Percentiles rank a stretch among this genome's conserved stretches.
These are phyloP conservation scores for Sesamia nonagrioides DNA, from an alignment of 1,140 invertebrate species.

Conservation along the genomic window DNA sequence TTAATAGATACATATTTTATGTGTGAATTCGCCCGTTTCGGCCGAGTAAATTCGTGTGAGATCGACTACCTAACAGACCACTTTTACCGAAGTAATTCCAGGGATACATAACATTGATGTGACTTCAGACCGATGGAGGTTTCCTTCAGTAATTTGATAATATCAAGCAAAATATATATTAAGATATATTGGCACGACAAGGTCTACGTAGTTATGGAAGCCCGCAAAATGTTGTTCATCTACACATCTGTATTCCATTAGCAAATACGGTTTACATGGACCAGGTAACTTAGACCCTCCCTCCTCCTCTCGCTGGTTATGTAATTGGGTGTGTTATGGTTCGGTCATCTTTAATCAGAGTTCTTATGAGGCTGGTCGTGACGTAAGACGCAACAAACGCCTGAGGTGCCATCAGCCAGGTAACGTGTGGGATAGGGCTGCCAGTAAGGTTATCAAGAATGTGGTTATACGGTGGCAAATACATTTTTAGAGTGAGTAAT, in stretches of 20 bases:
- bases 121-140: neutral
- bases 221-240: slow-evolving; percentile 77
- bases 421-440: slow-evolving; percentile 74
- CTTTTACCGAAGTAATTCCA: slow-evolving; percentile 8
- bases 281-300: slow-evolving; percentile 66
- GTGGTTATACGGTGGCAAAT: neutral
- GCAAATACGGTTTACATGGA: slow-evolving; percentile 77
- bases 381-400: slow-evolving; percentile 79
- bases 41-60: no score
- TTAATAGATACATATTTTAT: no score
- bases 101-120: neutral
- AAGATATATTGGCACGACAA: slow-evolving; percentile 53
- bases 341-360: slow-evolving; percentile 72
- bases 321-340: slow-evolving; percentile 67
- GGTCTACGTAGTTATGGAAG: slow-evolving; percentile 70
- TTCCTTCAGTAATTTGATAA: slow-evolving; percentile 37
- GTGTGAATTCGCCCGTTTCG: no score
- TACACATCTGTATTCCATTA: slow-evolving; percentile 84
- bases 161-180: slow-evolving; percentile 11
- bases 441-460: neutral
- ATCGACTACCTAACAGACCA: no score
- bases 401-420: slow-evolving; percentile 79
- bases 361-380: slow-evolving; percentile 68
- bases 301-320: slow-evolving; percentile 51
- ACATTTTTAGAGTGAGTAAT: no score